A percentile compares a stretch with the other conserved stretches of the same genome.
Evolutionary conservation across 2,888 invertebrate genomes (phyloP).

Genomic region (Sycophila texana): DNA sequence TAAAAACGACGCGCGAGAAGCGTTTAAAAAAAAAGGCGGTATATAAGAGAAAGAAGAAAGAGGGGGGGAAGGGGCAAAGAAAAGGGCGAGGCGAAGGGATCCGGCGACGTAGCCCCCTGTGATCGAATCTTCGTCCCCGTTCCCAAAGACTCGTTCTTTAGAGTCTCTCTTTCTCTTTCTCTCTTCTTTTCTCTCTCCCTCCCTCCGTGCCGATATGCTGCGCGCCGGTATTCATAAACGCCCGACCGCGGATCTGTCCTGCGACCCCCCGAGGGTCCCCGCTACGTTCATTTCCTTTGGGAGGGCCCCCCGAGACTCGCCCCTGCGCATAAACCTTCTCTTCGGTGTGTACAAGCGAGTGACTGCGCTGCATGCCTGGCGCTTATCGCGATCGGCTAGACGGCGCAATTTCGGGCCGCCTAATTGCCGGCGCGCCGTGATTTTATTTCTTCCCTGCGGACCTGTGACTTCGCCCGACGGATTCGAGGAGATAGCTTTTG

Average conservation of each 20-base stretch:
- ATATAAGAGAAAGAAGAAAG: not conserved
- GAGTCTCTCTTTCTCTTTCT: conserved; percentile 51
- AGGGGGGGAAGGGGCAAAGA: conserved; percentile 16
- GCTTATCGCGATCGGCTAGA: too few relatives aligned
- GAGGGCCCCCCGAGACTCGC: too few relatives aligned
- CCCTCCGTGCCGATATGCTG: not conserved
- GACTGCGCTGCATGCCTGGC: too few relatives aligned
- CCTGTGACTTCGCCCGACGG: too few relatives aligned
- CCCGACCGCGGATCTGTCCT: conserved; percentile 17
- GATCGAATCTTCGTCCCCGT: conserved; percentile 74
- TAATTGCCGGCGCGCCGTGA: too few relatives aligned
- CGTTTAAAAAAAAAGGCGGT: not conserved
- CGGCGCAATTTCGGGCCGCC: too few relatives aligned
- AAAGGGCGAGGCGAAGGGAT: not conserved
- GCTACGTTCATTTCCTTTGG: too few relatives aligned
- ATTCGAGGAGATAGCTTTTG: too few relatives aligned
- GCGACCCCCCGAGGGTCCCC: conserved; percentile 5
- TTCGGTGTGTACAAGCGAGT: too few relatives aligned
- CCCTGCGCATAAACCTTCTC: too few relatives aligned
- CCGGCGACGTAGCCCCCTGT: conserved; percentile 62
- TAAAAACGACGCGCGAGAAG: not conserved
- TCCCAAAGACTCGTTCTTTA: conserved; percentile 70
- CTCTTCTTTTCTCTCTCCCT: not conserved
- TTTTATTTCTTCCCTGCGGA: too few relatives aligned
- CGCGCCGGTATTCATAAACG: conserved; percentile 6